phyloP scores from a whole-genome alignment of 2,888 invertebrate genomes.

The Drosophila formosana region DNA sequence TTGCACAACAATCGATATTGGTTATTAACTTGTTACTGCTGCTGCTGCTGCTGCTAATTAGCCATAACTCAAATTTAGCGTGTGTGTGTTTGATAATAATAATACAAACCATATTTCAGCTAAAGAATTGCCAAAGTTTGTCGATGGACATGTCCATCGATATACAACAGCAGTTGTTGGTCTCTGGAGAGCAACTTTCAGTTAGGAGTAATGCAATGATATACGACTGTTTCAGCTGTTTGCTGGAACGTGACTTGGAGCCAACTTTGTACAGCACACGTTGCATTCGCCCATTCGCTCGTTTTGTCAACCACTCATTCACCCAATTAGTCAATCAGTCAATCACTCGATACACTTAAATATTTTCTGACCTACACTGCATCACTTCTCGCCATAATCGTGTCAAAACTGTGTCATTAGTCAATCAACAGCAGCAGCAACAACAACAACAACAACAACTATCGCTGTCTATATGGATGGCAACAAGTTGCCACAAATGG shows the following conservation, averaged over 20 bases:
- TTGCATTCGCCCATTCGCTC: slow-evolving; percentile 18
- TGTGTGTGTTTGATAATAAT: slow-evolving; percentile 1
- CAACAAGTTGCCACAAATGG: slow-evolving; percentile 77
- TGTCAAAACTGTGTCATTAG: slow-evolving; percentile 61
- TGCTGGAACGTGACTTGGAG: slow-evolving; percentile 23
- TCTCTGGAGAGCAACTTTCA: slow-evolving; percentile 14
- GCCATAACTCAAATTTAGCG: slow-evolving; percentile 46
- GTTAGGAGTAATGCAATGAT: not conserved
- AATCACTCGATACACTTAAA: slow-evolving; percentile 42
- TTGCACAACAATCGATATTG: slow-evolving; percentile 37
- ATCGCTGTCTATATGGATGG: slow-evolving; percentile 33
- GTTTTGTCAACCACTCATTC: slow-evolving; percentile 15
- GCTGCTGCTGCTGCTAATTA: slow-evolving; percentile 54
- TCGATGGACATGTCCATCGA: not conserved
- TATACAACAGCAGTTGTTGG: not conserved
- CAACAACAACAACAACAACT: slow-evolving; percentile 19
- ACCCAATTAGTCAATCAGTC: slow-evolving; percentile 23
- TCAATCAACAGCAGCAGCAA: slow-evolving; percentile 43
- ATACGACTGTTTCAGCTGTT: slow-evolving; percentile 19
- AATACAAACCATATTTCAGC: slow-evolving; percentile 3
- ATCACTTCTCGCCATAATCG: slow-evolving; percentile 31
- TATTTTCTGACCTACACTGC: slow-evolving; percentile 42
- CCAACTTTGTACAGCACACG: slow-evolving; percentile 10
- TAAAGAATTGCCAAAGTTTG: slow-evolving; percentile 24
- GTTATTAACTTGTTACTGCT: slow-evolving; percentile 55